A percentile compares a stretch with the other conserved stretches of the same genome.
These are phyloP conservation scores for Tiliacea citrago DNA, from an alignment of 2,888 invertebrate genomes.

Conservation along the genomic window DNA sequence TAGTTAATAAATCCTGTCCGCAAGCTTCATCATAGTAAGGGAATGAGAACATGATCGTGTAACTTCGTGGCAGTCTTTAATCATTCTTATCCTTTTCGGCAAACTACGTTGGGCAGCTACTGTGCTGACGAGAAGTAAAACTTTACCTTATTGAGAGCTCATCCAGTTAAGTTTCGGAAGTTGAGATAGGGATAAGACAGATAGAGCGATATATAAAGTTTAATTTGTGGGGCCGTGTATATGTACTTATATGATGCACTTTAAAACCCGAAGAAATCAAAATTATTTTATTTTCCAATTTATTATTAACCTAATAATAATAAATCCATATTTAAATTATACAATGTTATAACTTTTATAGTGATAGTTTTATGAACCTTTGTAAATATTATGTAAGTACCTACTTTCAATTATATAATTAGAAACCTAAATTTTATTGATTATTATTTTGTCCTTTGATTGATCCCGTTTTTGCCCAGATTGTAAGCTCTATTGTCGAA, in stretches of 20 bases:
- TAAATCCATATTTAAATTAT: conserved; percentile 8
- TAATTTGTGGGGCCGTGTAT: neutral
- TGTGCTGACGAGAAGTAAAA: neutral
- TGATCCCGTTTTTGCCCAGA: neutral
- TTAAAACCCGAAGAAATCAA: neutral
- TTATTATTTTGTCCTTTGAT: conserved; percentile 17
- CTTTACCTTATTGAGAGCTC: conserved; percentile 17
- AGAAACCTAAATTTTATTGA: neutral
- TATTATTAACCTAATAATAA: conserved; percentile 14
- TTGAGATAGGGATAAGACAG: neutral
- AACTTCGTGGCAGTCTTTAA: neutral
- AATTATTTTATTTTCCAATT: neutral
- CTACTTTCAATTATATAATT: conserved; percentile 28
- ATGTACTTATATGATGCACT: neutral
- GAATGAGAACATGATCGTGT: neutral
- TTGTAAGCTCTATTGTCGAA: neutral
- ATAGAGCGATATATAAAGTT: neutral
- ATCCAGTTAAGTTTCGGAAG: neutral
- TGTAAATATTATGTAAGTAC: conserved; percentile 26
- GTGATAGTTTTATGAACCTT: conserved; percentile 4
- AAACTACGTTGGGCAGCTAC: neutral
- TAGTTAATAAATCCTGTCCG: neutral
- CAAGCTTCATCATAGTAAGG: neutral
- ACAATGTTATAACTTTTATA: conserved; percentile 19
- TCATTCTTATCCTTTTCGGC: neutral